Evolutionary conservation across 2,888 invertebrate genomes (phyloP).

Genomic region (Lomographa bimaculata): DNA sequence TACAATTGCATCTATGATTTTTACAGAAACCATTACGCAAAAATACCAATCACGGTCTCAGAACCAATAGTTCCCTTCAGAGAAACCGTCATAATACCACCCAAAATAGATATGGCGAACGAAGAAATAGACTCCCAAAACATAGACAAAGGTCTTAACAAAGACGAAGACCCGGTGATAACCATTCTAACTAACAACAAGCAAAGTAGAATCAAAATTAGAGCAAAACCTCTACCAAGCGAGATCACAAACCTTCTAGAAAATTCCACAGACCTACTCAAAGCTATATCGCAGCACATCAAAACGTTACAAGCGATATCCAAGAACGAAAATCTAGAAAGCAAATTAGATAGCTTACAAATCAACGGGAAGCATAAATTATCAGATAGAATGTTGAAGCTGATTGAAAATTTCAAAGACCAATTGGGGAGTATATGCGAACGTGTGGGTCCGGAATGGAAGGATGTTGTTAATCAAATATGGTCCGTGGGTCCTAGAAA

Average conservation of each 20-base stretch:
- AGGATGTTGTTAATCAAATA: constrained; percentile 85
- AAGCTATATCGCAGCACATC: constrained; percentile 82
- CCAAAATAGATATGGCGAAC: constrained; percentile 92
- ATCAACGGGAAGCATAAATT: constrained; percentile 59
- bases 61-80: constrained; percentile 98
- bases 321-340: constrained; percentile 64
- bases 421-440: constrained; percentile 85
- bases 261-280: constrained; percentile 87
- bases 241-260: constrained; percentile 88
- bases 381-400: constrained; percentile 69
- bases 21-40: constrained; percentile 88
- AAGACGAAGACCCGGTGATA: constrained; percentile 78
- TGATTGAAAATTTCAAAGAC: constrained; percentile 74
- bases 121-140: constrained; percentile 89
- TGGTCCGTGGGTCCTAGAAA: constrained; percentile 97
- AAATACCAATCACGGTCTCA: constrained; percentile 94
- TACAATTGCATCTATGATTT: too few relatives aligned
- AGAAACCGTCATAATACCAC: constrained; percentile 94
- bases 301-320: constrained; percentile 64
- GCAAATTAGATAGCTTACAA: constrained; percentile 53
- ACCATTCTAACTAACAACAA: constrained; percentile 88
- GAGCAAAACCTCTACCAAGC: constrained; percentile 90
- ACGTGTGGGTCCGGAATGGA: constrained; percentile 81
- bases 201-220: constrained; percentile 87
- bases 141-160: constrained; percentile 69